Conservation (phyloP, 2,888 invertebrate species). For the Acleris cristana region DNA sequence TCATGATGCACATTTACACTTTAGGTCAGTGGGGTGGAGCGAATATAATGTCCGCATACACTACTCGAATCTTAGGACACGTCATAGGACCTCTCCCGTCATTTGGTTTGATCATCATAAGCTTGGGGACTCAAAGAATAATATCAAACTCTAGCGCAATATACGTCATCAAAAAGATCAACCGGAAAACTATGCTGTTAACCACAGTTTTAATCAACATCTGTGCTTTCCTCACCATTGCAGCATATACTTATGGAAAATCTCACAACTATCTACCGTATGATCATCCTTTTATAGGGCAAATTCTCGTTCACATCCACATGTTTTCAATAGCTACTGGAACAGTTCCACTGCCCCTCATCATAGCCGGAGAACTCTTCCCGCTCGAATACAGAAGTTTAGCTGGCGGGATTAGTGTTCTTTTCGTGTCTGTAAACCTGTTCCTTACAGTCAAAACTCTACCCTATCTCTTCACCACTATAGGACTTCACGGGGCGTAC, state of each 20-base stretch:
- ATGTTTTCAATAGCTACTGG: constrained; percentile 84
- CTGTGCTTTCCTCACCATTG: constrained; percentile 53
- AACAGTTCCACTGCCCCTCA: constrained; percentile 86
- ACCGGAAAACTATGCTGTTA: constrained; percentile 62
- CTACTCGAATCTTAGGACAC: constrained; percentile 60
- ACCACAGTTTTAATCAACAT: constrained; percentile 57
- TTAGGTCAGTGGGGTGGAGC: constrained; percentile 66
- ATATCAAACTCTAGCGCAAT: constrained; percentile 62
- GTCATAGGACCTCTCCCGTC: constrained; percentile 57
- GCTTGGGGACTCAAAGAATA: constrained; percentile 65
- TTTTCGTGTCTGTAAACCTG: constrained; percentile 61
- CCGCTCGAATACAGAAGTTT: constrained; percentile 84
- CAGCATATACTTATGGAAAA: constrained; percentile 59
- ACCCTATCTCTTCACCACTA: constrained; percentile 54
- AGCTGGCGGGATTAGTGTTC: constrained; percentile 72
- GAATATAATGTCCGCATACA: constrained; percentile 61
- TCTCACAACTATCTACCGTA: constrained; percentile 47
- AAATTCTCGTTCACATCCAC: constrained; percentile 62
- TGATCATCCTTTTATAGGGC: constrained; percentile 58
- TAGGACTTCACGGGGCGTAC: constrained; percentile 62
- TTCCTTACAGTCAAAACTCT: constrained; percentile 67
- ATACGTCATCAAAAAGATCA: constrained; percentile 66
- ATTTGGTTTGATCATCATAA: constrained; percentile 60
- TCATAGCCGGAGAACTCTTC: constrained; percentile 88
- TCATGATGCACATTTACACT: constrained; percentile 64